These are phyloP conservation scores for Sigmodon hispidus DNA, from an alignment of 2,113 vertebrate genomes.

Conservation along the genomic window DNA sequence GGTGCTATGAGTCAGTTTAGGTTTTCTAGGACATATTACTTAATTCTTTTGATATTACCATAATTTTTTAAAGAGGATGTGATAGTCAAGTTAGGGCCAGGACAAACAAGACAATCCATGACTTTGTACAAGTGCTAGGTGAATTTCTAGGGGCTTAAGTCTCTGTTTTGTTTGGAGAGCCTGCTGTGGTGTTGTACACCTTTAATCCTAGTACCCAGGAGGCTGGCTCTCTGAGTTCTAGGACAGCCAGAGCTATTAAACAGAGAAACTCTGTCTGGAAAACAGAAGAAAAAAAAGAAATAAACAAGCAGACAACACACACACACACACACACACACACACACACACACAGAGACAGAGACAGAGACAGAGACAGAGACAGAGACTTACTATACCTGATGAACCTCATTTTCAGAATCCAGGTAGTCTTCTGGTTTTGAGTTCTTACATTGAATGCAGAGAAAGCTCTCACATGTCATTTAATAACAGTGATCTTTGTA, in stretches of 20 bases:
- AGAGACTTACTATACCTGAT: too few species aligned
- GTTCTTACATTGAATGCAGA: neutral
- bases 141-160: neutral
- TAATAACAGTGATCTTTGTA: neutral
- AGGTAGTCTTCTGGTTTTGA: neutral
- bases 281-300: too few species aligned
- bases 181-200: too few species aligned
- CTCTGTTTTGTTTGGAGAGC: neutral
- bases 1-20: neutral
- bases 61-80: neutral
- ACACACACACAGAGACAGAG: too few species aligned
- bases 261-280: too few species aligned
- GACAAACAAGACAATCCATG: neutral
- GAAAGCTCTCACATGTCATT: neutral
- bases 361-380: neutral
- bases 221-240: too few species aligned
- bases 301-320: too few species aligned
- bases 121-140: conserved; percentile 16
- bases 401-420: neutral
- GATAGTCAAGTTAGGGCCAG: neutral
- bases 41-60: neutral
- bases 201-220: too few species aligned
- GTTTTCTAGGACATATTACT: neutral
- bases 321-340: too few species aligned
- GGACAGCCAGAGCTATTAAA: too few species aligned